Percentiles rank a stretch among this genome's conserved stretches.
Conservation (phyloP, 1,140 invertebrate genomes). For the Semibalanus balanoides region DNA sequence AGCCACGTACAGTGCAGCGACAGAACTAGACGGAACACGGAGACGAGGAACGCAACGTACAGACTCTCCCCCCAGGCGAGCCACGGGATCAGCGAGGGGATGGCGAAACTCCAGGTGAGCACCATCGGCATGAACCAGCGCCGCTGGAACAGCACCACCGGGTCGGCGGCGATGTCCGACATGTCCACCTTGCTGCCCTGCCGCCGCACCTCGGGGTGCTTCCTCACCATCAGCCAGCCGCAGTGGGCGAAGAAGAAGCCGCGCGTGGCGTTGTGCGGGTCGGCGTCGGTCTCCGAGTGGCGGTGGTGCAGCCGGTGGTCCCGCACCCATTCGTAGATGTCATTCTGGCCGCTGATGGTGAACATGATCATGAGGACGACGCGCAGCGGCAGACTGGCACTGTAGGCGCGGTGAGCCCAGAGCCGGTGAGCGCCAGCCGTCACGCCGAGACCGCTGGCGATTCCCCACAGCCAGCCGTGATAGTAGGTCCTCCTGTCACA, state of each 20-base stretch:
- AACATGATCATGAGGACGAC: conserved; percentile 61
- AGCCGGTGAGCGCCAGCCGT: conserved; percentile 88
- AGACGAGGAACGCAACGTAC: conserved; percentile 62
- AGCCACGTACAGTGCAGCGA: conserved; percentile 87
- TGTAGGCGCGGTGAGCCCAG: conserved; percentile 88
- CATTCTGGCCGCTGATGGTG: conserved; percentile 78
- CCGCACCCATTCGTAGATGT: conserved; percentile 78
- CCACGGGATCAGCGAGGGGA: conserved; percentile 70
- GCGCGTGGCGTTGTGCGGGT: conserved; percentile 85
- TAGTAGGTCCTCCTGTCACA: too few relatives aligned
- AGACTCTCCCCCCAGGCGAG: conserved; percentile 71
- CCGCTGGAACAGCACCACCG: conserved; percentile 71
- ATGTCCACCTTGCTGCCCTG: conserved; percentile 78
- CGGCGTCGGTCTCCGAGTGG: conserved; percentile 87
- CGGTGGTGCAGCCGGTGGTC: conserved; percentile 96
- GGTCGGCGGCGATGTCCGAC: conserved; percentile 71
- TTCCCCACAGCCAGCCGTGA: too few relatives aligned
- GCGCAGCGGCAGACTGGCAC: conserved; percentile 73
- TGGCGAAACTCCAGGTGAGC: conserved; percentile 63
- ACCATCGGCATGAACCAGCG: conserved; percentile 73
- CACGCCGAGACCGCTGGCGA: conserved; percentile 43
- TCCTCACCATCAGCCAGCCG: conserved; percentile 80
- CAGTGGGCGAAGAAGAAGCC: conserved; percentile 95
- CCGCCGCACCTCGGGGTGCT: conserved; percentile 74
- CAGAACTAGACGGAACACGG: conserved; percentile 66